Evolutionary conservation across 2,797 vertebrate genomes (phyloP).

Genomic region (Graptemys geographica): DNA sequence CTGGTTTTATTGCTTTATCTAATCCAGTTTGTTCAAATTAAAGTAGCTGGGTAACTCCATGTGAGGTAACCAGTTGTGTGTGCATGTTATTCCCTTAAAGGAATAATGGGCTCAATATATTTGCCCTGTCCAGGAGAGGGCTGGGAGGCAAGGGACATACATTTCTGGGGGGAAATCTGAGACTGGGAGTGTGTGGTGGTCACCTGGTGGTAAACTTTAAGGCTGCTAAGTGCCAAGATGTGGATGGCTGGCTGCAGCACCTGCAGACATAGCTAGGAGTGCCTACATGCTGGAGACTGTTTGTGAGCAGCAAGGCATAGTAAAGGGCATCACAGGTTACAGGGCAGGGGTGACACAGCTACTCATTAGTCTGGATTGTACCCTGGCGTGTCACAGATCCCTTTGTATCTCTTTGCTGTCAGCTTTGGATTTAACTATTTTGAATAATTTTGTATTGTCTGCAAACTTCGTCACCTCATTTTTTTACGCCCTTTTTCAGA

Average conservation of each 20-base stretch:
- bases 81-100: too few species aligned
- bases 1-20: too few species aligned
- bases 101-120: too few species aligned
- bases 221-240: not conserved
- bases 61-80: too few species aligned
- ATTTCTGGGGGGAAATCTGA: not conserved
- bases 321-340: not conserved
- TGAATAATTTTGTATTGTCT: not conserved
- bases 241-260: not conserved
- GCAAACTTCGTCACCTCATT: not conserved
- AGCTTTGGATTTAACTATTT: not conserved
- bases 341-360: not conserved
- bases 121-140: not conserved
- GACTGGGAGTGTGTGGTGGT: not conserved
- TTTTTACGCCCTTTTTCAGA: not conserved
- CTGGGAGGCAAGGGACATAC: not conserved
- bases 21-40: too few species aligned
- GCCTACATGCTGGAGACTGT: too few species aligned
- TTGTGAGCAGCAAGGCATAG: too few species aligned
- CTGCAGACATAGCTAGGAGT: too few species aligned
- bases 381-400: not conserved
- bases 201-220: not conserved
- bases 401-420: not conserved
- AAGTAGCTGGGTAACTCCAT: too few species aligned
- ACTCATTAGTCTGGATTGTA: not conserved